Evolutionary conservation across 1,140 invertebrate genomes (phyloP).

Genomic region (Conopomorpha cramerella): DNA sequence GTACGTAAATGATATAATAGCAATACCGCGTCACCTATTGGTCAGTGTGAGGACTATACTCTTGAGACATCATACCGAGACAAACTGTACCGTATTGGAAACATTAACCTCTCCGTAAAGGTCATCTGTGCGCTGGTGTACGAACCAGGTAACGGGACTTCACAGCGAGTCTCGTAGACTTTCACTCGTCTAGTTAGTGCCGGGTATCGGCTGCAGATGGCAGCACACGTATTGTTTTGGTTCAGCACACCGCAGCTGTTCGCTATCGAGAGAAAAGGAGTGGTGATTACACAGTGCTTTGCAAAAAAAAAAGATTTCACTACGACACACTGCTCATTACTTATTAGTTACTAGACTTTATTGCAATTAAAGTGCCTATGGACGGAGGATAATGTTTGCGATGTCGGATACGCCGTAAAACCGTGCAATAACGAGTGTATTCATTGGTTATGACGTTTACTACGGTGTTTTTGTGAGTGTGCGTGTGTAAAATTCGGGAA

Average conservation of each 20-base stretch:
- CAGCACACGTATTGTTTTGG: constrained; percentile 50
- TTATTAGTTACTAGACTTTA: constrained; percentile 19
- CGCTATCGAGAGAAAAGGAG: constrained; percentile 60
- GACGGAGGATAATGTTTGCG: constrained; percentile 32
- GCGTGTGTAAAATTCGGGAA: too few species aligned
- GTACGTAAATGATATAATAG: too few species aligned
- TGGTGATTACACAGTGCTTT: constrained; percentile 54
- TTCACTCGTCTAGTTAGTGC: neutral
- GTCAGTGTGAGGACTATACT: neutral
- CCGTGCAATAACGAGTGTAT: constrained; percentile 44
- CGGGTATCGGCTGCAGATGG: constrained; percentile 18
- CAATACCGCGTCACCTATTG: too few species aligned
- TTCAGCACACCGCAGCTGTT: constrained; percentile 57
- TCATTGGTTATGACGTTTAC: constrained; percentile 54
- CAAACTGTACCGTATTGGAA: too few species aligned
- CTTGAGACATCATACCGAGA: too few species aligned
- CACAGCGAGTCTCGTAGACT: neutral
- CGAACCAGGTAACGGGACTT: neutral
- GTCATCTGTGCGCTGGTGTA: neutral
- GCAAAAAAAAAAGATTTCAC: constrained; percentile 47
- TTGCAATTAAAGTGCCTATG: constrained; percentile 24
- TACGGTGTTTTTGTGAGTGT: constrained; percentile 33
- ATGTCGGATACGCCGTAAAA: constrained; percentile 29
- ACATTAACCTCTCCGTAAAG: too few species aligned
- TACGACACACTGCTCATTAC: constrained; percentile 31